A percentile compares a stretch with the other conserved stretches of the same genome.
phyloP scores from a whole-genome alignment of 2,888 invertebrate genomes.

The Aleiodes leptofemur region DNA sequence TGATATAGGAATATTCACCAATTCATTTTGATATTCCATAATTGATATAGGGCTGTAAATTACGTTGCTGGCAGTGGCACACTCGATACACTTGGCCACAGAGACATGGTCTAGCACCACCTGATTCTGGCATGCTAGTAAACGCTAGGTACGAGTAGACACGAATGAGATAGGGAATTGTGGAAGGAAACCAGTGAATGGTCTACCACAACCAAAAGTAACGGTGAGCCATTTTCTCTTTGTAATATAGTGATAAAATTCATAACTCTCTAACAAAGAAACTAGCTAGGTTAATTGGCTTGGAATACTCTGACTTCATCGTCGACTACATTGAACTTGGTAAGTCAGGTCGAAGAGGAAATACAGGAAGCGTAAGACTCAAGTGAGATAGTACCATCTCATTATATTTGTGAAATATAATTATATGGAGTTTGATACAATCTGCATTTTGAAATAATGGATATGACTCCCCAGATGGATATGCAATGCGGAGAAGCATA shows the following conservation, averaged over 20 bases:
- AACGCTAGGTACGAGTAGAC: constrained; percentile 37
- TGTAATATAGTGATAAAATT: constrained; percentile 32
- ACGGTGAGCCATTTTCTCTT: constrained; percentile 17
- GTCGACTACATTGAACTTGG: not conserved
- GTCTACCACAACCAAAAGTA: constrained; percentile 18
- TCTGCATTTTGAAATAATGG: constrained; percentile 55
- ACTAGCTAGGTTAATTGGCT: constrained; percentile 15
- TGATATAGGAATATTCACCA: constrained; percentile 12
- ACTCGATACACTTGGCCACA: constrained; percentile 60
- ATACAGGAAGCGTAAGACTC: not conserved
- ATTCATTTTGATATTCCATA: constrained; percentile 11
- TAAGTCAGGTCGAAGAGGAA: not conserved
- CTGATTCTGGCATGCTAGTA: constrained; percentile 55
- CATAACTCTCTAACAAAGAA: constrained; percentile 20
- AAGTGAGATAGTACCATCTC: not conserved
- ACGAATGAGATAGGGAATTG: constrained; percentile 22
- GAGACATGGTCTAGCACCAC: constrained; percentile 46
- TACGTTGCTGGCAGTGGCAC: constrained; percentile 61
- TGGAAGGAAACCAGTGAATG: constrained; percentile 15
- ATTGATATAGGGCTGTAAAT: constrained; percentile 62
- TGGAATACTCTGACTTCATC: not conserved
- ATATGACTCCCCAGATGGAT: constrained; percentile 36
- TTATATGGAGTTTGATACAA: constrained; percentile 45
- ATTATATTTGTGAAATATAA: constrained; percentile 12
- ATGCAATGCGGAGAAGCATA: constrained; percentile 47